phyloP scores from a whole-genome alignment of 2,888 invertebrate genomes.

The Diarsia rubi region DNA sequence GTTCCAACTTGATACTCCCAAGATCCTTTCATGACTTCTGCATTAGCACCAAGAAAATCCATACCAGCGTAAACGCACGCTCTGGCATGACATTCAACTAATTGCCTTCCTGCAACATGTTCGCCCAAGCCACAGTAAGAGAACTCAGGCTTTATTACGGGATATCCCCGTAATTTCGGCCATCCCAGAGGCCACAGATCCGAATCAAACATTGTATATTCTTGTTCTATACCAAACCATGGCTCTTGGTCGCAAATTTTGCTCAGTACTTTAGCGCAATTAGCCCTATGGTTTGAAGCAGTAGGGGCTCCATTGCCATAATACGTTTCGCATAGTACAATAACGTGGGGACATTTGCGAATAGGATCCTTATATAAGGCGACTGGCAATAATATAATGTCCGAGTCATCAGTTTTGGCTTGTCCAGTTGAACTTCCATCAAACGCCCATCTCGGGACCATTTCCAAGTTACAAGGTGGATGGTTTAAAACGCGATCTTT shows the following conservation, averaged over 20 bases:
- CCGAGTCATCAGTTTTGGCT: conserved; percentile 95
- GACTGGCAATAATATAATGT: conserved; percentile 96
- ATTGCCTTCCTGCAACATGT: conserved; percentile 97
- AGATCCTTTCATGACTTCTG: conserved; percentile 99
- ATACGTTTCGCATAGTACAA: conserved; percentile 97
- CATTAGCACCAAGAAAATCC: conserved; percentile 97
- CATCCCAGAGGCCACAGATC: conserved; percentile 97
- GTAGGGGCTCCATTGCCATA: conserved; percentile 94
- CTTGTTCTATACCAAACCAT: conserved; percentile 98
- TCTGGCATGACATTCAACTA: conserved; percentile 96
- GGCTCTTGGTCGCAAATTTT: conserved; percentile 92
- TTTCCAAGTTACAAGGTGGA: conserved; percentile 88
- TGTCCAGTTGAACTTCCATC: conserved; percentile 98
- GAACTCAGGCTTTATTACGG: conserved; percentile 94
- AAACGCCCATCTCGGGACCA: conserved; percentile 96
- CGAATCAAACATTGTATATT: conserved; percentile 96
- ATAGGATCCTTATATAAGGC: conserved; percentile 98
- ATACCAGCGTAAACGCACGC: conserved; percentile 98
- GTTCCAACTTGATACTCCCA: conserved; percentile 98
- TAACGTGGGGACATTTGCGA: conserved; percentile 95
- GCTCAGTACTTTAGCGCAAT: conserved; percentile 91
- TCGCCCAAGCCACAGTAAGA: conserved; percentile 98
- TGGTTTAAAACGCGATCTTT: conserved; percentile 93
- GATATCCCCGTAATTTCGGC: conserved; percentile 97
- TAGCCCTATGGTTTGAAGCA: conserved; percentile 93